A percentile compares a stretch with the other conserved stretches of the same genome.
Evolutionary conservation across 1,140 invertebrate genomes (phyloP).

Genomic region (Trichogramma pretiosum): DNA sequence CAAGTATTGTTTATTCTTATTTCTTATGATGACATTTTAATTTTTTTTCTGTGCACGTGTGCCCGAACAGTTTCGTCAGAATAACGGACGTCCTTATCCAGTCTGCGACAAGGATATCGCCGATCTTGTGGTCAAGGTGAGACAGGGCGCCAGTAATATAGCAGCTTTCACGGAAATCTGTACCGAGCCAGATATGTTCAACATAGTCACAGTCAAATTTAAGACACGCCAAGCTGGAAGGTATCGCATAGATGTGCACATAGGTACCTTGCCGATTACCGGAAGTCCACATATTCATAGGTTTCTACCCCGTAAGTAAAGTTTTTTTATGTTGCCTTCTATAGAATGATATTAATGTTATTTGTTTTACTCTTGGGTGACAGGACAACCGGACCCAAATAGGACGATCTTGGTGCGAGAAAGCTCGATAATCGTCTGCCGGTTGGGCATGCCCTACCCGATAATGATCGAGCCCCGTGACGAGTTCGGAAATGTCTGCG

Average conservation of each 20-base stretch:
- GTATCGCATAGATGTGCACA: slow-evolving; percentile 77
- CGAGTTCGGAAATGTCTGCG: slow-evolving; percentile 78
- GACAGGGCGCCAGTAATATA: slow-evolving; percentile 72
- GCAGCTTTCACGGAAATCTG: slow-evolving; percentile 75
- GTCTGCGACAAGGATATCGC: slow-evolving; percentile 85
- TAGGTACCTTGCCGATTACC: slow-evolving; percentile 60
- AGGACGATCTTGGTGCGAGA: slow-evolving; percentile 78
- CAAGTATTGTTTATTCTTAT: too few species aligned
- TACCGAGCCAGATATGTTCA: slow-evolving; percentile 69
- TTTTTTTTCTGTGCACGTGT: too few species aligned
- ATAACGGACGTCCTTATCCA: slow-evolving; percentile 85
- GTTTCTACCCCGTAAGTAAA: slow-evolving; percentile 52
- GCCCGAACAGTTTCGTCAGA: slow-evolving; percentile 83
- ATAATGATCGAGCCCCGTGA: slow-evolving; percentile 82
- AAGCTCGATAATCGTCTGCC: slow-evolving; percentile 78
- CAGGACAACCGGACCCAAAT: slow-evolving; percentile 71
- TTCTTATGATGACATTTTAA: too few species aligned
- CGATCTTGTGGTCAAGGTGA: slow-evolving; percentile 76
- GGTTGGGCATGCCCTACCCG: slow-evolving; percentile 63
- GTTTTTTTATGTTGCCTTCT: neutral
- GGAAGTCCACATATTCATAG: slow-evolving; percentile 60
- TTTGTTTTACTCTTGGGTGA: neutral
- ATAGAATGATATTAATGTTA: neutral
- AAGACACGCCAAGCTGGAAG: slow-evolving; percentile 81
- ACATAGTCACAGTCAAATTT: slow-evolving; percentile 80